These are phyloP conservation scores for Isotomurus palustris DNA, from an alignment of 2,888 invertebrate species.

Conservation along the genomic window DNA sequence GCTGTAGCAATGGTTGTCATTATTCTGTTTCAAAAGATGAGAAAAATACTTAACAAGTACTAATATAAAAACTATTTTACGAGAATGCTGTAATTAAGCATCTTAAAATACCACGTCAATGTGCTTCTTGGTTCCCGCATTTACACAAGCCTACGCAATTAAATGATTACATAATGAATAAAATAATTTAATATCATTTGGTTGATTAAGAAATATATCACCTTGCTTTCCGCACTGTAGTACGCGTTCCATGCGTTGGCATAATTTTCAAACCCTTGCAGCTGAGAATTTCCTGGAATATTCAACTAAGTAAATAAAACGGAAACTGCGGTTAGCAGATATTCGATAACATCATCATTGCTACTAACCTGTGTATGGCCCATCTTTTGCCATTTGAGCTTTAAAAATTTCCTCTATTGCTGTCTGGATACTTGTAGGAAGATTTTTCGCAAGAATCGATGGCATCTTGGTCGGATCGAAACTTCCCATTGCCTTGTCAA, in stretches of 20 bases:
- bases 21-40: too few relatives aligned
- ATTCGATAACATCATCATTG: background rate
- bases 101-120: background rate
- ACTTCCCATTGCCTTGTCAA: background rate
- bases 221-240: background rate
- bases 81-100: too few relatives aligned
- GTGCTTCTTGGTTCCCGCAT: background rate
- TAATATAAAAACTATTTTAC: too few relatives aligned
- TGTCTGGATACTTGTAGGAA: background rate
- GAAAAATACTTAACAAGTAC: slow-evolving; percentile 3
- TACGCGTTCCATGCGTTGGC: background rate
- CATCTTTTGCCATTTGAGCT: background rate
- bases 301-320: too few relatives aligned
- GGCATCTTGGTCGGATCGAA: background rate
- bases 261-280: background rate
- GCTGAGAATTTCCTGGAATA: background rate
- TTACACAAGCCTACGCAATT: background rate
- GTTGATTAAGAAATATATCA: background rate
- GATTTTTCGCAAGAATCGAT: background rate
- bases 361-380: background rate
- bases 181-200: background rate
- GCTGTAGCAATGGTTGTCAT: background rate
- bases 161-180: background rate
- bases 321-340: too few relatives aligned
- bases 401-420: background rate